Evolutionary conservation across 2,113 vertebrate species (phyloP).

Genomic region (Rhabdomys dilectus): DNA sequence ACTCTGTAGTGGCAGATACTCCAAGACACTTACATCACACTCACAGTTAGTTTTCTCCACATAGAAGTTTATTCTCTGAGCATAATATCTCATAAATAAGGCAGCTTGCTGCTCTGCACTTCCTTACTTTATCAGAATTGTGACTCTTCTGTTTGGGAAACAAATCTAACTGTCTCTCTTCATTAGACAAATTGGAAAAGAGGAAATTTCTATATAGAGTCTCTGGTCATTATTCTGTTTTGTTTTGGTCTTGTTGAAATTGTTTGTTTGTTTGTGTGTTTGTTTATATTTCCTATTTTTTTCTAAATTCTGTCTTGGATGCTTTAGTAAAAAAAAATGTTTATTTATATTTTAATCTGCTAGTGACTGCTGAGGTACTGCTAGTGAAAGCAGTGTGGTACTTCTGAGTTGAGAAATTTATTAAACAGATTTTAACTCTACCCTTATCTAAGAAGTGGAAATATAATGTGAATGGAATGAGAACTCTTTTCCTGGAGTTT

Average conservation of each 20-base stretch:
- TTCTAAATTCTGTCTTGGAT: background rate
- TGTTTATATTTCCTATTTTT: background rate
- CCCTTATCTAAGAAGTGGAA: background rate
- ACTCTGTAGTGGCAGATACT: constrained; percentile 22
- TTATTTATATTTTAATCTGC: constrained; percentile 24
- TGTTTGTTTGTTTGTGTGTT: background rate
- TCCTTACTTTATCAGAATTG: constrained; percentile 52
- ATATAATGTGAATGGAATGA: background rate
- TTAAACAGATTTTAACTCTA: constrained; percentile 14
- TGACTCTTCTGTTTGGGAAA: constrained; percentile 53
- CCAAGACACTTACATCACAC: background rate
- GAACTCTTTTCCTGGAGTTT: background rate
- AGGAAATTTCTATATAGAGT: background rate
- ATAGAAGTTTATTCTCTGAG: constrained; percentile 2
- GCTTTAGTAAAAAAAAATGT: background rate
- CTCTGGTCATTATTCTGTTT: background rate
- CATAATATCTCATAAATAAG: constrained; percentile 66
- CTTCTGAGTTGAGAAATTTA: background rate
- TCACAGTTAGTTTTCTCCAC: constrained; percentile 34
- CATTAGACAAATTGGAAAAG: constrained; percentile 52
- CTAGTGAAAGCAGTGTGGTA: background rate
- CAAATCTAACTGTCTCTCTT: background rate
- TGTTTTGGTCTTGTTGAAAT: background rate
- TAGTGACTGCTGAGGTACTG: background rate
- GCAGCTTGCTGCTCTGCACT: constrained; percentile 6